phyloP scores from a whole-genome alignment of 1,140 invertebrate species.

The Orchesella cincta region DNA sequence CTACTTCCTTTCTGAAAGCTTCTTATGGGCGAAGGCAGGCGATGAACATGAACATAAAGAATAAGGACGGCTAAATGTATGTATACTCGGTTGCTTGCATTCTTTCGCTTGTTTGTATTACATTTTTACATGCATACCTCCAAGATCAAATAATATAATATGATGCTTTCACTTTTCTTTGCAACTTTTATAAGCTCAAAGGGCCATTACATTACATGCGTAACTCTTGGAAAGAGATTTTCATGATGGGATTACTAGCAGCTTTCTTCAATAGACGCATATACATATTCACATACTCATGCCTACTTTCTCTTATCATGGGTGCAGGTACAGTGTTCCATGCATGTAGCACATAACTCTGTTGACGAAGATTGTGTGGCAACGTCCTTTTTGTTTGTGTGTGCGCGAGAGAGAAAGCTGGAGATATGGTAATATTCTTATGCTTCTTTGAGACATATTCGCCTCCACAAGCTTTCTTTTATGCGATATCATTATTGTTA shows the following conservation, averaged over 20 bases:
- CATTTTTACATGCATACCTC: no score
- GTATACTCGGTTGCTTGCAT: no score
- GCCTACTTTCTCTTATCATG: no score
- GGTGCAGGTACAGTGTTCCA: no score
- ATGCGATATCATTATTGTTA: background rate
- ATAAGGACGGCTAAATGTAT: no score
- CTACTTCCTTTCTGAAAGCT: no score
- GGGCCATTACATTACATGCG: background rate
- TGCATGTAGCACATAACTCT: no score
- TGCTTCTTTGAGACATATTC: background rate
- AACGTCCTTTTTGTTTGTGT: background rate
- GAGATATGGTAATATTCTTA: background rate
- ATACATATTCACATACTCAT: background rate
- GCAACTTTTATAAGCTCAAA: constrained; percentile 26
- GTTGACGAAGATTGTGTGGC: no score
- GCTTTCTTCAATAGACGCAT: background rate
- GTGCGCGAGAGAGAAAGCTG: no score
- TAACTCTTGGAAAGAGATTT: constrained; percentile 23
- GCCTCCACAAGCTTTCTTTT: background rate
- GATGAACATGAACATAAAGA: background rate
- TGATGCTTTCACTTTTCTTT: constrained; percentile 11
- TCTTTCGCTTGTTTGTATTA: no score
- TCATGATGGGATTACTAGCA: constrained; percentile 10
- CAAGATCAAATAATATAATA: background rate
- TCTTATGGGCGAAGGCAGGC: no score